These are phyloP conservation scores for Tetragnatha versicolor DNA, from an alignment of 1,140 invertebrate species.

Conservation along the genomic window DNA sequence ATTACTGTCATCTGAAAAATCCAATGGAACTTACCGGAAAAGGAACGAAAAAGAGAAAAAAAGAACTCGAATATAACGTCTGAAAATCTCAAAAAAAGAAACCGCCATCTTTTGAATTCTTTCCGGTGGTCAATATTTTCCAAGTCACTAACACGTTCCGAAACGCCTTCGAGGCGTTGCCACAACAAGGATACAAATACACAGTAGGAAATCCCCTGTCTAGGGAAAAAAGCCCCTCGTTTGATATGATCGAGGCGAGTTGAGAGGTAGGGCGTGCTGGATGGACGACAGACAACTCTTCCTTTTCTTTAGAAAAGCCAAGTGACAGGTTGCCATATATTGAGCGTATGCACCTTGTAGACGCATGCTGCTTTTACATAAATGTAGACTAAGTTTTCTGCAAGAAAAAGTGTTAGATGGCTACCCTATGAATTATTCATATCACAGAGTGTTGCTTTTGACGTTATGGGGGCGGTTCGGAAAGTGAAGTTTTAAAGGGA, in stretches of 20 bases:
- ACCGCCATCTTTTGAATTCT: no score
- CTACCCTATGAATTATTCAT: conserved; percentile 18
- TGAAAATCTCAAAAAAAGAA: no score
- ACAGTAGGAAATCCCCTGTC: not conserved
- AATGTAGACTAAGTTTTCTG: not conserved
- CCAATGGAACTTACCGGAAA: no score
- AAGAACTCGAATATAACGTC: no score
- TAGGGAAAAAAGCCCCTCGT: no score
- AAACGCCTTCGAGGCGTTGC: not conserved
- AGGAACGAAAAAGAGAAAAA: no score
- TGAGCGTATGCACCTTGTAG: not conserved
- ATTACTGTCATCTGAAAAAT: no score
- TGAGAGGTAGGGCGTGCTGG: no score
- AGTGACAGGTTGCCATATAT: conserved; percentile 9
- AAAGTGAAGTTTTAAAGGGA: not conserved
- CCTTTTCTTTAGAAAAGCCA: not conserved
- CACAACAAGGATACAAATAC: not conserved
- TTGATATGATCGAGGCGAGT: no score
- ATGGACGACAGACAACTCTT: no score
- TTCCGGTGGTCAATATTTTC: not conserved
- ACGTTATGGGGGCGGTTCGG: not conserved
- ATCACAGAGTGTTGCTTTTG: not conserved
- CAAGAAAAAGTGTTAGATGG: conserved; percentile 13
- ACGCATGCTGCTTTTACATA: not conserved
- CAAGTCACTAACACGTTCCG: not conserved